These are phyloP conservation scores for Lasioglossum baleicum DNA, from an alignment of 1,140 invertebrate genomes.

Conservation along the genomic window DNA sequence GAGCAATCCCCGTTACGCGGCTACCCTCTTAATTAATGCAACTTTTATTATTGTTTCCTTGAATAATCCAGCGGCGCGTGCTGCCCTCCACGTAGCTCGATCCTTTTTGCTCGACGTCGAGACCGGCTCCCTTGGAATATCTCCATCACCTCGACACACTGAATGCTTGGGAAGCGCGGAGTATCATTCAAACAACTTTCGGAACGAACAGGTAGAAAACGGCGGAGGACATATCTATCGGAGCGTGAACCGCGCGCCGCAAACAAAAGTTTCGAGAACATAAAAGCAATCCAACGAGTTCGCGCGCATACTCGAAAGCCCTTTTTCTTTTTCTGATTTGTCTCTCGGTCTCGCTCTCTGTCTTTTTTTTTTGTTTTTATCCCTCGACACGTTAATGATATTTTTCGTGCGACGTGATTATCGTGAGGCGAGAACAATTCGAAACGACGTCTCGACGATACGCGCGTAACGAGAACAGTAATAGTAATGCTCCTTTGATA, in stretches of 20 bases:
- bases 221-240: constrained; percentile 59
- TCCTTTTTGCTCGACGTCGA: constrained; percentile 47
- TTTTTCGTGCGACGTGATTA: constrained; percentile 29
- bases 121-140: constrained; percentile 47
- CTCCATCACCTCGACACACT: constrained; percentile 48
- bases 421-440: neutral
- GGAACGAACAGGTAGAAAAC: constrained; percentile 65
- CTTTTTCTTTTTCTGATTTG: constrained; percentile 34
- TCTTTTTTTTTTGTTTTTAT: neutral
- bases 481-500: neutral
- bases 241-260: constrained; percentile 56
- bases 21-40: constrained; percentile 74
- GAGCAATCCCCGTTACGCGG: constrained; percentile 59
- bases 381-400: constrained; percentile 28
- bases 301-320: constrained; percentile 29
- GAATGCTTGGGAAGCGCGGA: constrained; percentile 57
- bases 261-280: constrained; percentile 58
- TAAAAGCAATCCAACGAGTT: constrained; percentile 54
- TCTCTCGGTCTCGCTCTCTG: no score
- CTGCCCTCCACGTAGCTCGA: constrained; percentile 34
- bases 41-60: constrained; percentile 76
- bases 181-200: constrained; percentile 66
- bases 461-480: neutral
- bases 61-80: constrained; percentile 65
- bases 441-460: neutral